Evolutionary conservation across 1,140 invertebrate species (phyloP), one percentile per base, ranked within the genome.

Genomic region (Rhopalosiphum maidis): DNA sequence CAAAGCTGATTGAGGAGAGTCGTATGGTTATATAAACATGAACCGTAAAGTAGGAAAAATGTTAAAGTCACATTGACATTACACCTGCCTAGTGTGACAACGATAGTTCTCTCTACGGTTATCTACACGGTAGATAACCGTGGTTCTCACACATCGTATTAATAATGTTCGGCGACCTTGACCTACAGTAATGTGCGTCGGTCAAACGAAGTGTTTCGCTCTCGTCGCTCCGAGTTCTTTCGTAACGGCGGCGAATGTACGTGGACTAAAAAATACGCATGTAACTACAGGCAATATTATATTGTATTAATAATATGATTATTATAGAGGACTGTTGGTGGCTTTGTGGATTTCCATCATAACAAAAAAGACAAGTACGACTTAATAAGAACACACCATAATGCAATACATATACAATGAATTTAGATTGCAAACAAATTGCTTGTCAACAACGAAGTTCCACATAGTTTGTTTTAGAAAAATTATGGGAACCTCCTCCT

Each of bases 151-250:
- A 43, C 54, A 54, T 89, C 22, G 37, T 25, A 23, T 60, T 60
- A 60, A 86, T 51, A 46, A 85, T 93, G 48, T 23, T 30, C 9
- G 5, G 0, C 77, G 35, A 54, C 91, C 91, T 93, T 93, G 91
- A 93, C 91, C 91, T 93, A 92, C 22, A 92, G 77, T 85, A 92
- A 92, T 46, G 22, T 7, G 18, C 46, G 23, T 89, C 46, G 1
- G 35, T 89, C 87, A 88, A 88, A 86, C 85, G 41, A 86, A 86
- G 30, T 86, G 43, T 86, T 86, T 30, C 1, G 4, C 11, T 46
- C 41, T 6, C 83, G 41, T n/a, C 83, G 11, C 4, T 18, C 60
- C 9, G 11, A 43, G 9, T 86, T 86, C 83, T 9, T 85, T 25
- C 9, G 4, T 43, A 25, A 3, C 15, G 30, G 15, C 60, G 30